Evolutionary conservation across 2,888 invertebrate genomes (phyloP).

Genomic region (Cheilosia vernalis): DNA sequence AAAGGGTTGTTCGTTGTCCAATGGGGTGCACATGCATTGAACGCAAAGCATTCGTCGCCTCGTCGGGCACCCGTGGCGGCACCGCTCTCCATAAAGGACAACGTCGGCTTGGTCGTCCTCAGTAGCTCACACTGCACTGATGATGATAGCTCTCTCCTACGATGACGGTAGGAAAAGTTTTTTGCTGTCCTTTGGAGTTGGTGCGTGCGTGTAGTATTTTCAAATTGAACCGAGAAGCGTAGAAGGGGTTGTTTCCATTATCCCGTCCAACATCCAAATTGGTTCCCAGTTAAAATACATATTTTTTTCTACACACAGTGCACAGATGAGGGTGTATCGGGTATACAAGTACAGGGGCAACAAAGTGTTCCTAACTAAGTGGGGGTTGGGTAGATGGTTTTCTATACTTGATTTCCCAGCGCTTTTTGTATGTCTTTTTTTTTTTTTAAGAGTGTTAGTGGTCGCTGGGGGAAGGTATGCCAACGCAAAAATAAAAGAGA

Average conservation of each 20-base stretch:
- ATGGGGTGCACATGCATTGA: conserved; percentile 66
- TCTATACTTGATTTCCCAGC: conserved; percentile 31
- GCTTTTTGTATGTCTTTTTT: conserved; percentile 25
- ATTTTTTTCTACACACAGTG: conserved; percentile 30
- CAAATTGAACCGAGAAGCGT: conserved; percentile 44
- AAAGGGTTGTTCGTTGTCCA: conserved; percentile 69
- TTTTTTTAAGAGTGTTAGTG: conserved; percentile 50
- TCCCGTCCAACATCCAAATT: conserved; percentile 61
- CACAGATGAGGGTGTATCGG: not conserved
- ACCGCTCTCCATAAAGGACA: conserved; percentile 26
- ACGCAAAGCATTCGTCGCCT: conserved; percentile 72
- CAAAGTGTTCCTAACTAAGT: conserved; percentile 13
- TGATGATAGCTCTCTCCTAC: conserved; percentile 50
- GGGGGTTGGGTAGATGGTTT: conserved; percentile 14
- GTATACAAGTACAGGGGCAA: conserved; percentile 2
- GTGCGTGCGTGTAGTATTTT: conserved; percentile 68
- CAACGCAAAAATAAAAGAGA: conserved; percentile 32
- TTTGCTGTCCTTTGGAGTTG: conserved; percentile 44
- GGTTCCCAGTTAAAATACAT: conserved; percentile 38
- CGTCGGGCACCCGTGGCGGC: conserved; percentile 73
- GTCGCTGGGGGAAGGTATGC: conserved; percentile 27
- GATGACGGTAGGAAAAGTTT: conserved; percentile 55
- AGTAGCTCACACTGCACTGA: conserved; percentile 29
- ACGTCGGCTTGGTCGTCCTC: conserved; percentile 9
- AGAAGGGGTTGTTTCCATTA: conserved; percentile 40